Evolutionary conservation across 2,888 invertebrate genomes (phyloP), one percentile per base, ranked within the genome.

Genomic region (Epinotia demarniana): DNA sequence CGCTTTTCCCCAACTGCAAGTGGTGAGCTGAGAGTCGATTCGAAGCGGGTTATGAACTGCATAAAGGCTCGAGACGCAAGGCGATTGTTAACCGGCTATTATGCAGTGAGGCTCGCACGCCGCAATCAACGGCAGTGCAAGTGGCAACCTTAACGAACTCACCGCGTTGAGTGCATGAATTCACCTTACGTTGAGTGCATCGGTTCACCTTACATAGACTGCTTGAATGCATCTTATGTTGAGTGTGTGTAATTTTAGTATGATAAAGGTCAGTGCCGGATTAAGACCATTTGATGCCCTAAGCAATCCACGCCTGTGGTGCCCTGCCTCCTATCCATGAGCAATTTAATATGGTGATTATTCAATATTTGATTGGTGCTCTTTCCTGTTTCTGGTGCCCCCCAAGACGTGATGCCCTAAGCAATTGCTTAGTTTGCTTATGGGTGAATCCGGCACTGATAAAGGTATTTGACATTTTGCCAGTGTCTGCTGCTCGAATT

Each of bases 11-110:
- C 2, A 39, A 1, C 9, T 1, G 13, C 3, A 46, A 46, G 16
- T 53, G n/a, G n/a, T n/a, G 53, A 53, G n/a, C 8, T 6, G 16
- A 53, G 53, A 53, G n/a, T 6, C 53, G 53, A 53, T 5, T 53
- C 8, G n/a, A 53, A 53, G 13, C 53, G 6, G n/a, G n/a, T 53
- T n/a, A 5, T 53, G 53, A 53, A 53, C n/a, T n/a, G 53, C 53
- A 53, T n/a, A 53, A 80, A 80, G 72, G 66, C 68, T 75, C 66
- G 75, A 75, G 74, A 64, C 61, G 57, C 86, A 85, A 87, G 87
- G 85, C 85, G 85, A 87, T 88, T 87, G 90, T 90, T 89, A 89
- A 88, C 87, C 85, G 85, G 79, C 90, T 86, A 90, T 90, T 92
- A 90, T 86, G 77, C 77, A 75, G 84, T 81, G 78, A 91, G 90